Percentiles rank a stretch among this genome's conserved stretches.
Conservation (phyloP, 2,888 invertebrate genomes). For the Dascillus cervinus region DNA sequence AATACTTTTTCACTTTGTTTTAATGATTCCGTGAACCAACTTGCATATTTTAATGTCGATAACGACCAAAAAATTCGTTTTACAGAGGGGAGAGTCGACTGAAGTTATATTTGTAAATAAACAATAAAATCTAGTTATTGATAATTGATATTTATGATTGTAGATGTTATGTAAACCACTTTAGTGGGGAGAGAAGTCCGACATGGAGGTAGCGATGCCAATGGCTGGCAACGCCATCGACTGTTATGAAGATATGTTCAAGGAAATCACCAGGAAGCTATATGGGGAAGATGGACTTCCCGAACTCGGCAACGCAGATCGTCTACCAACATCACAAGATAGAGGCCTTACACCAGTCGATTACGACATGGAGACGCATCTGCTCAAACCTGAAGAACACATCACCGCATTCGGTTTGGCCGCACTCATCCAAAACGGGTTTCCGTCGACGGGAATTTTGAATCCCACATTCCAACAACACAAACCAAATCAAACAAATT, state of each 20-base stretch:
- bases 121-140: not conserved
- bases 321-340: constrained; percentile 33
- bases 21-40: too few species aligned
- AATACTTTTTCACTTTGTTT: too few species aligned
- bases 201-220: constrained; percentile 50
- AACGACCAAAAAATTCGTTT: too few species aligned
- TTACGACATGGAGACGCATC: constrained; percentile 41
- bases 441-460: constrained; percentile 58
- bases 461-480: constrained; percentile 51
- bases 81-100: too few species aligned
- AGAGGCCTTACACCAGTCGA: constrained; percentile 43
- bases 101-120: too few species aligned
- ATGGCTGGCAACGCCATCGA: constrained; percentile 54
- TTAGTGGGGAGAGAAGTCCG: constrained; percentile 8
- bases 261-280: constrained; percentile 85
- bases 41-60: too few species aligned
- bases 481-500: constrained; percentile 22
- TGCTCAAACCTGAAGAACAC: constrained; percentile 64
- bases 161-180: constrained; percentile 10
- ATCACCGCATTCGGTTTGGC: constrained; percentile 66
- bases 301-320: constrained; percentile 36
- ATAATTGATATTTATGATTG: constrained; percentile 4
- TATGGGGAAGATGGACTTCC: constrained; percentile 71
- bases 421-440: constrained; percentile 68
- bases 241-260: constrained; percentile 79